Conservation (phyloP, 1,140 invertebrate species). For the Dinoponera quadriceps region DNA sequence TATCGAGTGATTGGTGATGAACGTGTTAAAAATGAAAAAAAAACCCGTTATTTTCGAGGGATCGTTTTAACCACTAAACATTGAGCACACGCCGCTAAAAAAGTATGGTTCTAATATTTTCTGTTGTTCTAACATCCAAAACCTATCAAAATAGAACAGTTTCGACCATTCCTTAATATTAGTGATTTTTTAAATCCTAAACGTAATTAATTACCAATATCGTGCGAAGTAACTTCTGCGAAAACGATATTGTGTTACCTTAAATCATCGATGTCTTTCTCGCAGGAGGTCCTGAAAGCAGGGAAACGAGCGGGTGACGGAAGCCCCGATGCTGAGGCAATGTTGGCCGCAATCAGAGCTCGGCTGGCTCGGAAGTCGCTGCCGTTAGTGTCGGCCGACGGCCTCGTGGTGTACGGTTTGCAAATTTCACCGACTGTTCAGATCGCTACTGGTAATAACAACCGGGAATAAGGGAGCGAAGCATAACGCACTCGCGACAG, state of each 20-base stretch:
- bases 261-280: background rate
- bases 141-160: too few relatives aligned
- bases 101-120: too few relatives aligned
- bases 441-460: slow-evolving; percentile 75
- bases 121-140: too few relatives aligned
- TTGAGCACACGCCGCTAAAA: too few relatives aligned
- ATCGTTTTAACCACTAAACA: too few relatives aligned
- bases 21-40: too few relatives aligned
- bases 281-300: slow-evolving; percentile 84
- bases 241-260: background rate
- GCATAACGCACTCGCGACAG: slow-evolving; percentile 14
- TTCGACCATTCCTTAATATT: too few relatives aligned
- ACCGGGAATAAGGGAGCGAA: slow-evolving; percentile 33
- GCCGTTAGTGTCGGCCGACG: slow-evolving; percentile 88
- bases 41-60: too few relatives aligned
- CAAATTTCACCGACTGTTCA: slow-evolving; percentile 83
- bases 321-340: slow-evolving; percentile 81
- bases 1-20: too few relatives aligned
- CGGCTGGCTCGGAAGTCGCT: slow-evolving; percentile 89
- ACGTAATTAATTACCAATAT: too few relatives aligned
- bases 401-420: slow-evolving; percentile 89
- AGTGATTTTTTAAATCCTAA: too few relatives aligned
- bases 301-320: slow-evolving; percentile 83
- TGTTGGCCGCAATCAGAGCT: slow-evolving; percentile 86
- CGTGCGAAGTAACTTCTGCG: too few relatives aligned